A percentile compares a stretch with the other conserved stretches of the same genome.
Conservation (phyloP, 2,113 vertebrate species). For the Rhipidura dahli region DNA sequence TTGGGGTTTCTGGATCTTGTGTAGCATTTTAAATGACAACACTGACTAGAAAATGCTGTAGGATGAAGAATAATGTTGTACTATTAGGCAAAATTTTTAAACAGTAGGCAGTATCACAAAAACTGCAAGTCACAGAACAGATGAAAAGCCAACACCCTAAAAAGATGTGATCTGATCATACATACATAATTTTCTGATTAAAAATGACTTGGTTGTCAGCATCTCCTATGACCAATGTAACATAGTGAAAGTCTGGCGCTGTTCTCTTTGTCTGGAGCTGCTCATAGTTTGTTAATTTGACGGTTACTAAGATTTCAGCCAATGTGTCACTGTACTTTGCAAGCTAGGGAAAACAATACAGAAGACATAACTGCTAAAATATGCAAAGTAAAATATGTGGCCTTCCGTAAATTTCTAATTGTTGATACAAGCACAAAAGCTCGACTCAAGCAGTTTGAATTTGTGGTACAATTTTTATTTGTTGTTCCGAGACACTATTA, state of each 20-base stretch:
- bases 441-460: background rate
- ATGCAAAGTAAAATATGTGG: background rate
- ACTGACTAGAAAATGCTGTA: background rate
- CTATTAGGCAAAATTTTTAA: too few relatives aligned
- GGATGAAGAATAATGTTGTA: background rate
- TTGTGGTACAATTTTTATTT: background rate
- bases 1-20: background rate
- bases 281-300: slow-evolving; percentile 86
- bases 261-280: slow-evolving; percentile 86
- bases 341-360: slow-evolving; percentile 72
- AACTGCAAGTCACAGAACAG: background rate
- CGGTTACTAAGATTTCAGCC: slow-evolving; percentile 87
- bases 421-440: background rate
- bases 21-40: background rate
- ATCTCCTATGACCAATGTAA: slow-evolving; percentile 87
- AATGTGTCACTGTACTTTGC: slow-evolving; percentile 77
- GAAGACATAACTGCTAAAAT: slow-evolving; percentile 17
- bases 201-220: slow-evolving; percentile 88
- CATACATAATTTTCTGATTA: slow-evolving; percentile 86
- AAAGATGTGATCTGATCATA: background rate
- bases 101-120: background rate
- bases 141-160: background rate
- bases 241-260: slow-evolving; percentile 82
- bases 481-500: background rate
- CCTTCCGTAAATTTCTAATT: background rate